Conservation (phyloP, 2,797 vertebrate species). For the Sebastes vulpes region DNA sequence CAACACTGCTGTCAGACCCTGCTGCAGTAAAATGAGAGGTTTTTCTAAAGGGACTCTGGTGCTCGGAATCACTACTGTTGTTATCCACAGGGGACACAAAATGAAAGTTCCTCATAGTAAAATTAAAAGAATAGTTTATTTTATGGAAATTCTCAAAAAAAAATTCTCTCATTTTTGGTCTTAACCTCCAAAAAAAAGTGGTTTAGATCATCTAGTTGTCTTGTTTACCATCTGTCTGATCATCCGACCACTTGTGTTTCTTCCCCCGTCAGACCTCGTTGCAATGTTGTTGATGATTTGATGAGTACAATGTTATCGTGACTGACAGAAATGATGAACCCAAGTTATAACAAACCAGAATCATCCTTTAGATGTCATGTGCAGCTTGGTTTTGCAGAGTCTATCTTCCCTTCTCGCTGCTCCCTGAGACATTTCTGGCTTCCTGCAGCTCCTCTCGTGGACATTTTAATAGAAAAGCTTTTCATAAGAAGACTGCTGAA, state of each 20-base stretch:
- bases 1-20: no score
- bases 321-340: background rate
- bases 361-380: background rate
- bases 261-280: background rate
- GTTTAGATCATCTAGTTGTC: background rate
- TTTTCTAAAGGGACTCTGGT: no score
- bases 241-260: no score
- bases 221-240: background rate
- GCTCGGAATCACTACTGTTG: rapidly evolving
- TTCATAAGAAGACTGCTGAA: conserved; percentile 50
- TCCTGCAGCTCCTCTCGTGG: conserved; percentile 34
- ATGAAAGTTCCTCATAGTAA: no score
- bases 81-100: no score
- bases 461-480: conserved; percentile 54
- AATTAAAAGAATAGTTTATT: background rate
- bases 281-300: background rate
- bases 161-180: background rate
- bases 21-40: no score
- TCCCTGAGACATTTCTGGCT: conserved; percentile 16
- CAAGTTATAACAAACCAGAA: background rate
- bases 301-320: background rate
- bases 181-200: background rate
- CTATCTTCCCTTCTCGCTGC: background rate
- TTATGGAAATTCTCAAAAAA: background rate
- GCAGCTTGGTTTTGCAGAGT: background rate